Conservation (phyloP, 2,113 vertebrate genomes). For the Lophochroa leadbeateri region DNA sequence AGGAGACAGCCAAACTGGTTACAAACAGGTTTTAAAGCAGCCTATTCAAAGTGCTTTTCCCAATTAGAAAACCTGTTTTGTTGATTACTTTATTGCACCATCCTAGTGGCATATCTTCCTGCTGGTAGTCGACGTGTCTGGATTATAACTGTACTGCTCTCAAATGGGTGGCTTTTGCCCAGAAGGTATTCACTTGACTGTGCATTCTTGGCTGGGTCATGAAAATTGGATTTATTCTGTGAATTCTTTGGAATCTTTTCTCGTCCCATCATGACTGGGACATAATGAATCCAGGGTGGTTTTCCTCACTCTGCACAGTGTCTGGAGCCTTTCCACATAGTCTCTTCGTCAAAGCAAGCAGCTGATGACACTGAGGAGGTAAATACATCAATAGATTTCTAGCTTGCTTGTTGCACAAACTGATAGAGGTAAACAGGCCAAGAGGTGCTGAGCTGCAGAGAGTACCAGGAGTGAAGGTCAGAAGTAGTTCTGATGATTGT, state of each 20-base stretch:
- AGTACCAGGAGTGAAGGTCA: background rate
- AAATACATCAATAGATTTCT: background rate
- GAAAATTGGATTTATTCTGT: background rate
- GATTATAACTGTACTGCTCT: background rate
- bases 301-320: rapidly evolving
- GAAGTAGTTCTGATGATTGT: no score
- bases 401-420: background rate
- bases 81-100: background rate
- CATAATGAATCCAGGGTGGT: rapidly evolving
- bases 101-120: background rate
- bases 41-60: background rate
- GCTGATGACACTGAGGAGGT: background rate
- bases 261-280: background rate
- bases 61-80: background rate
- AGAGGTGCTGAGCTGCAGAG: background rate
- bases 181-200: background rate
- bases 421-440: background rate
- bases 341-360: background rate
- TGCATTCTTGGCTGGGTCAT: background rate
- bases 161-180: background rate
- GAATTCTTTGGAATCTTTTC: background rate
- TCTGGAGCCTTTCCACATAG: rapidly evolving
- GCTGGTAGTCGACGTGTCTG: background rate
- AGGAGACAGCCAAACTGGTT: background rate
- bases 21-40: background rate